Evolutionary conservation across 2,888 invertebrate species (phyloP).

Genomic region (Dastarcus helophoroides): DNA sequence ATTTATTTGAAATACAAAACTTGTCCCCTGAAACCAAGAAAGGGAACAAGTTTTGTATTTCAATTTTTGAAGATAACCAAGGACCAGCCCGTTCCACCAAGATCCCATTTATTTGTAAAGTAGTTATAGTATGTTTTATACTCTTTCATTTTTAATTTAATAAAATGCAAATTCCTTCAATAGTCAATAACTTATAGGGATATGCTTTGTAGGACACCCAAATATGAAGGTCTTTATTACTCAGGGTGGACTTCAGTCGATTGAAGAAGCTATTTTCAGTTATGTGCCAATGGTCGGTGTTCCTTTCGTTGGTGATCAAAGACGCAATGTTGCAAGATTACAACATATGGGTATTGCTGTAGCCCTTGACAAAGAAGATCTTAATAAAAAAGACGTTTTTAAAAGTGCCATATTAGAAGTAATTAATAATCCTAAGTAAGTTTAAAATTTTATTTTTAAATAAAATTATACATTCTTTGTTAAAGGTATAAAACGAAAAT

Average conservation of each 20-base stretch:
- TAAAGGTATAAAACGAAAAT: background rate
- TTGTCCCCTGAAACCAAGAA: too few species aligned
- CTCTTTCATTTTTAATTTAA: too few species aligned
- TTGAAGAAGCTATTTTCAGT: slow-evolving; percentile 24
- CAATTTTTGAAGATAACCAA: too few species aligned
- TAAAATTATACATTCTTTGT: background rate
- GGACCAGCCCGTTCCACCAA: too few species aligned
- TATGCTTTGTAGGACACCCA: slow-evolving; percentile 23
- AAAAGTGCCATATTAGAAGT: slow-evolving; percentile 11
- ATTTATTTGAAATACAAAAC: too few species aligned
- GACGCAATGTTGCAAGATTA: slow-evolving; percentile 22
- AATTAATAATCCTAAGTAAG: slow-evolving; percentile 11
- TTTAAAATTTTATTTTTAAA: background rate
- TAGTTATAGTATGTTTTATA: too few species aligned
- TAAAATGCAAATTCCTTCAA: too few species aligned
- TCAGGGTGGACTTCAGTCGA: slow-evolving; percentile 25
- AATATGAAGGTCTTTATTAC: slow-evolving; percentile 25
- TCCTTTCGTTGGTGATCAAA: slow-evolving; percentile 27
- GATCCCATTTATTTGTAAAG: too few species aligned
- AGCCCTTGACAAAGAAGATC: too few species aligned
- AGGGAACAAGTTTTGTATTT: too few species aligned
- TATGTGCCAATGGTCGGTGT: slow-evolving; percentile 25
- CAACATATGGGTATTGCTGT: too few species aligned
- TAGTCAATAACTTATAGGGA: too few species aligned
- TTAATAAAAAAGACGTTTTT: slow-evolving; percentile 13